Evolutionary conservation across 2,888 invertebrate genomes (phyloP).

Genomic region (Cactoblastis cactorum): DNA sequence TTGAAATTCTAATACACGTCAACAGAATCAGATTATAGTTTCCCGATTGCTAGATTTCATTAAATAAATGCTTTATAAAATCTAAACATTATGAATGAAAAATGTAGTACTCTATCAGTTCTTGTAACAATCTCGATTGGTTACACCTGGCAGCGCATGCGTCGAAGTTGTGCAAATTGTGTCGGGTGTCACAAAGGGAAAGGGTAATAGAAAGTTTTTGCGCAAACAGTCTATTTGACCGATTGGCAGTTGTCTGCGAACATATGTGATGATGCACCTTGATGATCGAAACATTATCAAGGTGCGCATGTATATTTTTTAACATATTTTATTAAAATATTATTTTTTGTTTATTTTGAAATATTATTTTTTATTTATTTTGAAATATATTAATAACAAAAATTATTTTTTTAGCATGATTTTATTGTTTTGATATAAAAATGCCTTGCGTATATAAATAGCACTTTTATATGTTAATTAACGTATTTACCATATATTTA

Average conservation of each 20-base stretch:
- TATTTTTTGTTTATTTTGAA: no score
- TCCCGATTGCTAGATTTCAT: not conserved
- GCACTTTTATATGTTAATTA: no score
- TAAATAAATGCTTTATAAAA: not conserved
- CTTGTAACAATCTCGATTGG: conserved; percentile 4
- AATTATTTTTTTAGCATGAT: no score
- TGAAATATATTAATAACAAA: no score
- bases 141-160: conserved; percentile 46
- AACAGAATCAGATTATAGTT: no score
- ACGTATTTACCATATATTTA: no score
- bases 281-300: conserved; percentile 21
- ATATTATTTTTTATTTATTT: no score
- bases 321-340: no score
- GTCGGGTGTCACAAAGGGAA: conserved; percentile 53
- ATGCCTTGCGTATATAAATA: no score
- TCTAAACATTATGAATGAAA: conserved; percentile 4
- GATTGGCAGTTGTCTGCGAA: conserved; percentile 23
- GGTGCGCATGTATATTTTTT: no score
- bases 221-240: conserved; percentile 43
- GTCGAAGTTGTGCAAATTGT: conserved; percentile 39
- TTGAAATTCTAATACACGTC: no score
- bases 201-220: conserved; percentile 52
- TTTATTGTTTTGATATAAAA: no score
- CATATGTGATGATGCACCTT: conserved; percentile 40
- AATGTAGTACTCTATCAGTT: not conserved